Base-by-base conservation (phyloP, 2,888 invertebrate species). In the Latrodectus hesperus region DNA sequence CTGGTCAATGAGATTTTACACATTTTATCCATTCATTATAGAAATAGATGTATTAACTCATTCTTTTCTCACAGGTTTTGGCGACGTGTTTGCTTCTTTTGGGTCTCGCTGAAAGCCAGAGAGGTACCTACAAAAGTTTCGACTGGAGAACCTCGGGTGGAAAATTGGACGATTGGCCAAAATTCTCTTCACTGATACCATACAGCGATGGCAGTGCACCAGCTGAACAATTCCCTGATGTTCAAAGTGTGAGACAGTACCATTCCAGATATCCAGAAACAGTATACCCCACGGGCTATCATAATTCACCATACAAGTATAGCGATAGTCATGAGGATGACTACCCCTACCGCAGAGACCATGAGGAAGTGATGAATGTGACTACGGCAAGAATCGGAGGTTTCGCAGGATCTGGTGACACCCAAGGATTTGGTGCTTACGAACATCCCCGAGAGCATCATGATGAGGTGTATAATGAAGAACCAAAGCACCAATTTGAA, bases 341-440 rank as follows among this genome's bases (percentile, higher is more conserved):
- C 10, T 16, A 11, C 12, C 52, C 70, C 10, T 77, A 67, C 12
- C 52, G 67, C 14, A 14, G 16, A 9, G 67, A 77, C 10, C 53
- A 78, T 17, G 71, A 81, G 17, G 75, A 85, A 14, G 73, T 71
- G 10, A 64, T 88, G 60, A 88, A 88, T 55, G 78, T 88, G 49
- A 82, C 87, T 12, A 72, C 26, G 2, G 87, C 38, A 55, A 76
- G 73, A 52, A 76, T 82, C 14, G 88, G 88, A 5, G 88, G 88
- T 12, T 88, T 84, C 68, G 88, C 79, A n/a, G 88, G 88, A 5
- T 64, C 84, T 17, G 88, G 88, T 3, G 88, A 84, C 49, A 80
- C 82, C 49, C 77, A 65, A 55, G 84, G 84, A 55, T 84, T 68
- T 55, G 88, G 88, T 14, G 88, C 84, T 1, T 88, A 88, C 38